Evolutionary conservation across 2,888 invertebrate genomes (phyloP).

Genomic region (Eristalis tenax): DNA sequence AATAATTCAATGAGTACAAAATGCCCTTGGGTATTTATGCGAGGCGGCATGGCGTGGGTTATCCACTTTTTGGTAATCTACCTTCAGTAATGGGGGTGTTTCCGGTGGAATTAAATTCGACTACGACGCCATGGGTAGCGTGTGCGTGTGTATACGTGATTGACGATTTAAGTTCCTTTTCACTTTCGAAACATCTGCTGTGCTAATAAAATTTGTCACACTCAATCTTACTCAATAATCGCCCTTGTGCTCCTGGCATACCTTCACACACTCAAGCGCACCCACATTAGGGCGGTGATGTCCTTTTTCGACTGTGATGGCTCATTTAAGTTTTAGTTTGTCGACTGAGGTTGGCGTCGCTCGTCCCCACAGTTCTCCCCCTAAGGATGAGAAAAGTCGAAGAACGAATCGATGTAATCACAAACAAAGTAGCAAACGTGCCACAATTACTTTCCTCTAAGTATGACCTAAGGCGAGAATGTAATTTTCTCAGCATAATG

Average conservation of each 20-base stretch:
- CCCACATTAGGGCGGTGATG: background rate
- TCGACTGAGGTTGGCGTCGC: slow-evolving; percentile 5
- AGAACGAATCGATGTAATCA: slow-evolving; percentile 47
- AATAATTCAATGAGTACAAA: slow-evolving; percentile 68
- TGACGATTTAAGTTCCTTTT: slow-evolving; percentile 49
- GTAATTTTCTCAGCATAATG: slow-evolving; percentile 66
- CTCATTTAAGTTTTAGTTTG: slow-evolving; percentile 43
- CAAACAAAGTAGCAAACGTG: slow-evolving; percentile 65
- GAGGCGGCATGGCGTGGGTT: slow-evolving; percentile 41
- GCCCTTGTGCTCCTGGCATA: slow-evolving; percentile 21
- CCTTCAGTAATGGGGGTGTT: slow-evolving; percentile 12
- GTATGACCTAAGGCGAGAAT: slow-evolving; percentile 58
- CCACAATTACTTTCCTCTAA: slow-evolving; percentile 62
- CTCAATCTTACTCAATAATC: slow-evolving; percentile 59
- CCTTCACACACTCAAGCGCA: background rate
- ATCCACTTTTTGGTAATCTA: slow-evolving; percentile 10
- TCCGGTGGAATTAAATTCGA: slow-evolving; percentile 50
- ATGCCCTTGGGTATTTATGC: slow-evolving; percentile 52
- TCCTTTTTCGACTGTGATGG: slow-evolving; percentile 38
- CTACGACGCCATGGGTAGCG: background rate
- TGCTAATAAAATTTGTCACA: slow-evolving; percentile 64
- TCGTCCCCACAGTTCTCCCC: background rate
- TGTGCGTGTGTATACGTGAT: slow-evolving; percentile 14
- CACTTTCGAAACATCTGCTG: slow-evolving; percentile 54
- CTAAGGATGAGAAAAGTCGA: background rate